Conservation (phyloP, 2,888 invertebrate genomes). For the Parnassius smintheus region DNA sequence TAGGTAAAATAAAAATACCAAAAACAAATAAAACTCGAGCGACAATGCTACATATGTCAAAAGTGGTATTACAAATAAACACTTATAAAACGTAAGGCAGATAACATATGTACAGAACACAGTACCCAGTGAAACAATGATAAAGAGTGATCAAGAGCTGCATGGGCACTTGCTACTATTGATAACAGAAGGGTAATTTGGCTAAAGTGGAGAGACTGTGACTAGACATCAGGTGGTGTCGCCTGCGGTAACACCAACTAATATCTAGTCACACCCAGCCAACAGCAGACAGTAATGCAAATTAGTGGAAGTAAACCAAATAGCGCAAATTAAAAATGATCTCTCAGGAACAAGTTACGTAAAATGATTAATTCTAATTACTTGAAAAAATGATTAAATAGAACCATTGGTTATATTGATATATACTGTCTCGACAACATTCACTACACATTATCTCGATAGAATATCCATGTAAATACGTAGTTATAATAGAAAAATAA, state of each 20-base stretch:
- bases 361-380: conserved; percentile 61
- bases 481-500: conserved; percentile 76
- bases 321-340: conserved; percentile 53
- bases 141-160: conserved; percentile 67
- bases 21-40: conserved; percentile 67
- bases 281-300: conserved; percentile 30
- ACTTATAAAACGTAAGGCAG: conserved; percentile 78
- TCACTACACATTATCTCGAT: conserved; percentile 81
- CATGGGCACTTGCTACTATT: conserved; percentile 45
- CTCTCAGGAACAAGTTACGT: conserved; percentile 56
- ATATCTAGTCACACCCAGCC: not conserved
- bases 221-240: not conserved
- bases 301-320: conserved; percentile 44
- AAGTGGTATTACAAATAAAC: conserved; percentile 82
- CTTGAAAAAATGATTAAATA: conserved; percentile 43
- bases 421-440: conserved; percentile 73
- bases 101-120: conserved; percentile 79
- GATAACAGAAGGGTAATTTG: conserved; percentile 30
- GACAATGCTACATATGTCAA: conserved; percentile 82
- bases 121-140: conserved; percentile 76
- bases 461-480: conserved; percentile 74
- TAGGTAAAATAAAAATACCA: conserved; percentile 69
- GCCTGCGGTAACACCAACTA: not conserved
- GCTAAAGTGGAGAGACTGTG: not conserved
- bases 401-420: conserved; percentile 51